Evolutionary conservation across 2,888 invertebrate genomes (phyloP).

Genomic region (Matsumyia berberina): DNA sequence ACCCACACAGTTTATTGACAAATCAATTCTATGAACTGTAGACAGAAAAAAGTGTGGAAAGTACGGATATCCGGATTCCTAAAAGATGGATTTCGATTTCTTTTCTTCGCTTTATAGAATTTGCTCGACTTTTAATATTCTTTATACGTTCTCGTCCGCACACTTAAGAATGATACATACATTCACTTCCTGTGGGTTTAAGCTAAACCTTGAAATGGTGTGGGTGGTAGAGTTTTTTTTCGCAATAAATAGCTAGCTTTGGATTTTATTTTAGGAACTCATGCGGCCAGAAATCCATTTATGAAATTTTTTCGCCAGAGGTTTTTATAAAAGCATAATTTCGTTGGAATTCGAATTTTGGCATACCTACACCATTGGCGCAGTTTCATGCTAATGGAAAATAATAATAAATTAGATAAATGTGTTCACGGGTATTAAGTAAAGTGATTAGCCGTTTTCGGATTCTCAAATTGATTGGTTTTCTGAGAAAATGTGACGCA

Average conservation of each 20-base stretch:
- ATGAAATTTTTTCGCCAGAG: not conserved
- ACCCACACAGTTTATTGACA: conserved; percentile 6
- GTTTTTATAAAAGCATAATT: not conserved
- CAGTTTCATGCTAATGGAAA: not conserved
- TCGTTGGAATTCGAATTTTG: not conserved
- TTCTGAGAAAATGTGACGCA: no score
- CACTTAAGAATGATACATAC: no score
- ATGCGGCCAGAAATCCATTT: conserved; percentile 2
- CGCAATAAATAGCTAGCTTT: conserved; percentile 12
- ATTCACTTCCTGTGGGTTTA: not conserved
- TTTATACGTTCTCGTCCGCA: not conserved
- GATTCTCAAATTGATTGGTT: no score
- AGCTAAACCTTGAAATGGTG: not conserved
- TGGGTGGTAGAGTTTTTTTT: not conserved
- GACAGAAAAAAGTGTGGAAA: not conserved
- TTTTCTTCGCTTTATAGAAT: conserved; percentile 14
- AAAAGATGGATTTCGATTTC: conserved; percentile 24
- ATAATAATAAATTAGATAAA: not conserved
- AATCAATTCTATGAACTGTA: conserved; percentile 2
- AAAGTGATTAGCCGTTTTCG: not conserved
- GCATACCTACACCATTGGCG: no score
- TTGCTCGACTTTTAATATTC: conserved; percentile 20
- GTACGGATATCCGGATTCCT: conserved; percentile 3
- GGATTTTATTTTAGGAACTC: not conserved
- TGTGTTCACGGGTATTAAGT: not conserved